These are phyloP conservation scores for Cenopis cana DNA, from an alignment of 2,888 invertebrate species.

Conservation along the genomic window DNA sequence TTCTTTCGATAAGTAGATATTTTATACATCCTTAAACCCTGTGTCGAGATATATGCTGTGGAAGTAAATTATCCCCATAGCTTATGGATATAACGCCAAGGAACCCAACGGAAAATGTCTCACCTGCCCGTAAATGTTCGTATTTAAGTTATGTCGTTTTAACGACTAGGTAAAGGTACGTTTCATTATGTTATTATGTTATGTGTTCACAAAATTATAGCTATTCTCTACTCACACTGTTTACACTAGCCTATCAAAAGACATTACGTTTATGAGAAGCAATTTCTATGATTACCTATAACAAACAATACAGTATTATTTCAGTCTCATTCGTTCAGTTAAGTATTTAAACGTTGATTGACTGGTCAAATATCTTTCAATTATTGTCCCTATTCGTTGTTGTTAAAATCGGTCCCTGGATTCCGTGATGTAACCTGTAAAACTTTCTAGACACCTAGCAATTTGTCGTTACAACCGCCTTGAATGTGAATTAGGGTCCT, in stretches of 20 bases:
- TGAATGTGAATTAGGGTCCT: no score
- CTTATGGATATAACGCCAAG: no score
- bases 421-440: no score
- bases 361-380: not conserved
- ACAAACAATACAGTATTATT: not conserved
- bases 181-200: conserved; percentile 18
- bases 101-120: not conserved
- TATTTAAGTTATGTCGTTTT: not conserved
- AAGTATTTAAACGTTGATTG: not conserved
- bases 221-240: not conserved
- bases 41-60: not conserved
- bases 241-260: conserved; percentile 2
- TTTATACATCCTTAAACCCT: not conserved
- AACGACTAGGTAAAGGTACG: not conserved
- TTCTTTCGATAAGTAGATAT: not conserved
- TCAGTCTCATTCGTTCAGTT: not conserved
- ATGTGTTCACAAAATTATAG: conserved; percentile 14
- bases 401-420: not conserved
- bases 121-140: not conserved
- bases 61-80: no score
- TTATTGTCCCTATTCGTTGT: not conserved
- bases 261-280: not conserved
- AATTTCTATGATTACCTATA: not conserved
- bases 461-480: no score
- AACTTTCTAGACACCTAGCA: no score